These are phyloP conservation scores for Cheilosia soror DNA, from an alignment of 2,888 invertebrate species.

Conservation along the genomic window DNA sequence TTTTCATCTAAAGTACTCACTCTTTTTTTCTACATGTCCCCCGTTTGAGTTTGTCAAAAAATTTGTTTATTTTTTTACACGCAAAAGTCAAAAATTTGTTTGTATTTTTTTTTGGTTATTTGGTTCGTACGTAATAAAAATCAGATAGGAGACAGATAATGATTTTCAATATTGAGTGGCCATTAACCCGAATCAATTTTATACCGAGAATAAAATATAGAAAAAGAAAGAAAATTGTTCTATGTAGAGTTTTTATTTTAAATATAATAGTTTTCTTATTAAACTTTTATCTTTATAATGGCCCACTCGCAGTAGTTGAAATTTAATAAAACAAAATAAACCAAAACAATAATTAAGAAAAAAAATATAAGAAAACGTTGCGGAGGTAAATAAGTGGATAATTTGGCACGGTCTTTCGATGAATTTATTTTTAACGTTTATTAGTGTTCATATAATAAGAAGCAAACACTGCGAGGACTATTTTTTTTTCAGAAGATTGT, in stretches of 20 bases:
- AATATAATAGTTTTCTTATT: constrained; percentile 16
- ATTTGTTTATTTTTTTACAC: constrained; percentile 71
- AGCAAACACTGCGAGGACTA: constrained; percentile 61
- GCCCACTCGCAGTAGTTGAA: constrained; percentile 67
- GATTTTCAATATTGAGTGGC: constrained; percentile 60
- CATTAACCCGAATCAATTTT: constrained; percentile 64
- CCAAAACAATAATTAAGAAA: background rate
- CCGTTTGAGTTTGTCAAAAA: constrained; percentile 77
- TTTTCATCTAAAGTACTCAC: constrained; percentile 82
- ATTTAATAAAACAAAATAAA: constrained; percentile 4
- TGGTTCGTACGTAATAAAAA: constrained; percentile 41
- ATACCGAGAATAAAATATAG: constrained; percentile 70
- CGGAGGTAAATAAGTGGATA: constrained; percentile 25
- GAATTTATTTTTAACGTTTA: background rate
- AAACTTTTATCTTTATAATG: constrained; percentile 43
- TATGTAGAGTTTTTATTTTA: constrained; percentile 47
- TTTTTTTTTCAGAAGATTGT: background rate
- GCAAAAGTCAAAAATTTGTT: constrained; percentile 66
- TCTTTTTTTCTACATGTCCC: constrained; percentile 83
- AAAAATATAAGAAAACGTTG: constrained; percentile 18
- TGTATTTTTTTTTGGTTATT: constrained; percentile 11
- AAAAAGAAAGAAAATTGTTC: constrained; percentile 64
- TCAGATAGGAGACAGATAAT: constrained; percentile 71
- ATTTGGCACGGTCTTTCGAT: constrained; percentile 55
- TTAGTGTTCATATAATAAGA: background rate